Evolutionary conservation across 2,888 invertebrate genomes (phyloP).

Genomic region (Laspeyria flexula): DNA sequence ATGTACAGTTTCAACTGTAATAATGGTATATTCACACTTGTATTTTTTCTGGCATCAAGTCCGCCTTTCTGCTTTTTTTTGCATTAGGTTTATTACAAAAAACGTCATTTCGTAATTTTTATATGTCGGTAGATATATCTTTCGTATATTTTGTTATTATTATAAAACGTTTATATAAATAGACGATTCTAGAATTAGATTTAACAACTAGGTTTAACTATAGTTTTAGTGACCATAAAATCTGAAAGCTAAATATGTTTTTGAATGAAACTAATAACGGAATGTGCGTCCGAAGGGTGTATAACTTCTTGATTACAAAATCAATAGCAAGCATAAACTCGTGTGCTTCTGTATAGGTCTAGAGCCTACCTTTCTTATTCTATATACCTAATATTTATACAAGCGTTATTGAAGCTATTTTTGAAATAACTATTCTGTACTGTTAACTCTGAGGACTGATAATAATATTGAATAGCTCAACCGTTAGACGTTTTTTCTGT

Average conservation of each 20-base stretch:
- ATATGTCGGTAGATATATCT: too few species aligned
- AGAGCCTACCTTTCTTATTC: conserved; percentile 19
- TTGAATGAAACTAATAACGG: conserved; percentile 10
- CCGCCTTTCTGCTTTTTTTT: too few species aligned
- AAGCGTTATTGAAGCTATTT: neutral
- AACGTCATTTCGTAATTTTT: too few species aligned
- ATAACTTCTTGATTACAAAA: conserved; percentile 69
- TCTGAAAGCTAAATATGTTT: neutral
- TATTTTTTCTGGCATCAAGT: too few species aligned
- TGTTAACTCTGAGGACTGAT: too few species aligned
- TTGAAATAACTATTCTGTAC: neutral
- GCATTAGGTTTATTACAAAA: too few species aligned
- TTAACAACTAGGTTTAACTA: neutral
- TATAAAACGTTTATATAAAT: too few species aligned
- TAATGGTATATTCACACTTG: too few species aligned
- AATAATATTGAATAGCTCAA: too few species aligned
- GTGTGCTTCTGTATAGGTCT: conserved; percentile 5
- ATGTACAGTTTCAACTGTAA: too few species aligned
- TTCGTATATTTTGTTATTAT: too few species aligned
- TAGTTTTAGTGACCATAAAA: neutral
- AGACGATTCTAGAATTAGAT: neutral
- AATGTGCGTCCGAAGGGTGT: conserved; percentile 30
- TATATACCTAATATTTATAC: conserved; percentile 5
- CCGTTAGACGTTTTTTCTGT: too few species aligned
- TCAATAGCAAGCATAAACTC: conserved; percentile 56